A percentile compares a stretch with the other conserved stretches of the same genome.
These are phyloP conservation scores for Cryptocephalus primarius DNA, from an alignment of 2,888 invertebrate species.

Conservation along the genomic window DNA sequence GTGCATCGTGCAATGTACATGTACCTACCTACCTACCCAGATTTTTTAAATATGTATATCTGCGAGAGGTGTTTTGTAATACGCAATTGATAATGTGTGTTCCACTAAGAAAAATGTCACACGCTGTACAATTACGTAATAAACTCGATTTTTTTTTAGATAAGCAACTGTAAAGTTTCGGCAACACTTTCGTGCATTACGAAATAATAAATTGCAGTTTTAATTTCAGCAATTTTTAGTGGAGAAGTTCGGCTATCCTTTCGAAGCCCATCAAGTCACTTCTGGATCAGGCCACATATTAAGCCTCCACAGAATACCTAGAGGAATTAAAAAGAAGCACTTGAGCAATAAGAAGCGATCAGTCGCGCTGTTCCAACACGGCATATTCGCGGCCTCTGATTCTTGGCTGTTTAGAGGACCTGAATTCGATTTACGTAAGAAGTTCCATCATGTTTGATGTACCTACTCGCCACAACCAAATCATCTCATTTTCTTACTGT, in stretches of 20 bases:
- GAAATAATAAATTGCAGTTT: no score
- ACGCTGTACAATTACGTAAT: no score
- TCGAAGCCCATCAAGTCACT: constrained; percentile 34
- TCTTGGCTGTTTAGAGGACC: constrained; percentile 45
- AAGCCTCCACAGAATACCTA: constrained; percentile 44
- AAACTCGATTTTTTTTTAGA: no score
- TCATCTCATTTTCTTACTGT: no score
- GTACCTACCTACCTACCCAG: not conserved
- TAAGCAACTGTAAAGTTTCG: no score
- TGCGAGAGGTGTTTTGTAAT: no score
- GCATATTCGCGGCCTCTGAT: constrained; percentile 43
- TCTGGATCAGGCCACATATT: constrained; percentile 48
- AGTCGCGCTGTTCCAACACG: constrained; percentile 42
- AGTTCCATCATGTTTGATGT: no score
- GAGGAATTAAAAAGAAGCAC: constrained; percentile 26
- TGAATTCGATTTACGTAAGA: constrained; percentile 40
- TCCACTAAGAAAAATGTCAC: no score
- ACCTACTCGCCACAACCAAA: no score
- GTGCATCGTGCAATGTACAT: not conserved
- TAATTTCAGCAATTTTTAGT: constrained; percentile 34
- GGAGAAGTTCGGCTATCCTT: constrained; percentile 33
- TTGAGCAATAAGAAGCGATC: constrained; percentile 16
- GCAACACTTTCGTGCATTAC: no score
- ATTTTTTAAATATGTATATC: no score
- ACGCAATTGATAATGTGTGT: no score